Percentiles rank a stretch among this genome's conserved stretches.
These are phyloP conservation scores for Ailurus styani DNA, from an alignment of 2,113 vertebrate species.

Conservation along the genomic window DNA sequence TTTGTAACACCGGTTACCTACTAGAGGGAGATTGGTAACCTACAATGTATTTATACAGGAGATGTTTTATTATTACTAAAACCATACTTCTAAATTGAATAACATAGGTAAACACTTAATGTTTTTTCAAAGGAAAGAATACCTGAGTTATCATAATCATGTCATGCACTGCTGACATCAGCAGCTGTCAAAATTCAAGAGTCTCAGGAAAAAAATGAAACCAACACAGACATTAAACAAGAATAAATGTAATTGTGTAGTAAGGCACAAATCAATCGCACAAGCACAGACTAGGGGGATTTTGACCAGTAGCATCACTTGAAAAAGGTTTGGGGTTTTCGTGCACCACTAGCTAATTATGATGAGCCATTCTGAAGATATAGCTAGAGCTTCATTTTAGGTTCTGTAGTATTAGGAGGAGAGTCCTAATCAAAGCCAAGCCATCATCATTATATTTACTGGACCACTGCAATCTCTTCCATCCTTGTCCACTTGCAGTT, in stretches of 20 bases:
- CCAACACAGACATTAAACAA: background rate
- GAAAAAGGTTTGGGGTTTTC: background rate
- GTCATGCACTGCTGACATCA: background rate
- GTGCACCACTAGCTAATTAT: background rate
- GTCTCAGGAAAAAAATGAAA: background rate
- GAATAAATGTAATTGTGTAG: background rate
- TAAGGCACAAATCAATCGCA: background rate
- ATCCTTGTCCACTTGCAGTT: background rate
- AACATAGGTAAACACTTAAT: background rate
- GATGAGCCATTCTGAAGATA: background rate
- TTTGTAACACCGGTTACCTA: background rate
- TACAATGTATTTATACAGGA: background rate
- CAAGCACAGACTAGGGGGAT: background rate
- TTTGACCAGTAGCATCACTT: background rate
- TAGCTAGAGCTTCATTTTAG: background rate
- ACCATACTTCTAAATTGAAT: background rate
- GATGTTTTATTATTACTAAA: background rate
- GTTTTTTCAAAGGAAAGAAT: background rate
- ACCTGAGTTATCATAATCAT: background rate
- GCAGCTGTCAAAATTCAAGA: background rate
- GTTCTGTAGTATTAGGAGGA: background rate
- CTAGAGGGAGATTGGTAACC: background rate
- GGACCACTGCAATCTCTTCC: background rate
- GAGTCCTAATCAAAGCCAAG: background rate
- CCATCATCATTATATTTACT: background rate